These are phyloP conservation scores for Tragelaphus imberbis DNA, from an alignment of 2,113 vertebrate species.

Conservation along the genomic window DNA sequence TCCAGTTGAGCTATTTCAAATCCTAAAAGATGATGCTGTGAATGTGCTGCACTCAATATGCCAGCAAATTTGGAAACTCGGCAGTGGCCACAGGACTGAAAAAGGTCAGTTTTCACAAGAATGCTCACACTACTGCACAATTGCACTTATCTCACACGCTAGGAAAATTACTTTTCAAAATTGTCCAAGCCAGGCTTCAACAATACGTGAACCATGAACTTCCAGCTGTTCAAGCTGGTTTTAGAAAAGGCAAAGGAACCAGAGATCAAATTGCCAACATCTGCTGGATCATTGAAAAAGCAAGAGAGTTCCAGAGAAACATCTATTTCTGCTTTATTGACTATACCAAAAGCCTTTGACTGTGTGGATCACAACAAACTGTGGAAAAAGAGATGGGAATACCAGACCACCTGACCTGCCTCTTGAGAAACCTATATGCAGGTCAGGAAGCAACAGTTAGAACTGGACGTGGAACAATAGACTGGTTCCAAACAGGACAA, in stretches of 20 bases:
- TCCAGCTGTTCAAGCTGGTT: neutral
- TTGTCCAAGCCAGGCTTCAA: neutral
- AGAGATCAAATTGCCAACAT: neutral
- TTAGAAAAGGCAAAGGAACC: neutral
- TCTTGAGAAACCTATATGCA: neutral
- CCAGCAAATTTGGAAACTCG: neutral
- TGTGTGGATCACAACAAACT: neutral
- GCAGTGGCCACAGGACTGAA: neutral
- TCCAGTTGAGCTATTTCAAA: neutral
- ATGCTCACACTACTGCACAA: neutral
- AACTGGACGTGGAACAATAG: neutral
- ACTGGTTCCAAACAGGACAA: neutral
- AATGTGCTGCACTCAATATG: neutral
- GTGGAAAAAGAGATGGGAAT: neutral
- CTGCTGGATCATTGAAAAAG: neutral
- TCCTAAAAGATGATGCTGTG: neutral
- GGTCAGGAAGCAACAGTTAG: neutral
- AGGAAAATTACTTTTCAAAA: neutral
- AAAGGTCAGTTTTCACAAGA: neutral
- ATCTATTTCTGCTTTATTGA: neutral
- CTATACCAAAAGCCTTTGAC: neutral
- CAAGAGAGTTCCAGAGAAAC: neutral
- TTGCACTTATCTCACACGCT: neutral
- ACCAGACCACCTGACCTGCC: neutral
- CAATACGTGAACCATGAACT: neutral